phyloP scores from a whole-genome alignment of 2,113 vertebrate species.

The Trogon melanurus region DNA sequence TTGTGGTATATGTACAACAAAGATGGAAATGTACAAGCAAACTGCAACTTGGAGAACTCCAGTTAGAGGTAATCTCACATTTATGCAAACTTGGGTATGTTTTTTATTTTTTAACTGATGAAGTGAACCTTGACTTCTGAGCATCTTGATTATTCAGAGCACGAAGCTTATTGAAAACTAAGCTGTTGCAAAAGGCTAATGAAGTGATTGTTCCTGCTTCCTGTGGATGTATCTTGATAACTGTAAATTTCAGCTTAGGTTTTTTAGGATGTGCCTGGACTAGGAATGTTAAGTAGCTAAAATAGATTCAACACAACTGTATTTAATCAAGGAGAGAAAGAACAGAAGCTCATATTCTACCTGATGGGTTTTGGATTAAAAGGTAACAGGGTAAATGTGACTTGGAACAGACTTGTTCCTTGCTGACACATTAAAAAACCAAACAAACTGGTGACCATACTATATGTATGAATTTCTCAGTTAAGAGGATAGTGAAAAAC shows the following conservation, averaged over 20 bases:
- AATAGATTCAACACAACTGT: not conserved
- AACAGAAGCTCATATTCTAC: not conserved
- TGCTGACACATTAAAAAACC: not conserved
- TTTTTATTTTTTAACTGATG: not conserved
- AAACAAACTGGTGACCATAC: not conserved
- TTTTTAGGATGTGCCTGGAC: not conserved
- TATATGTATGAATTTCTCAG: not conserved
- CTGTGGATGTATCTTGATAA: conserved; percentile 15
- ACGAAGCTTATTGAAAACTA: conserved; percentile 17
- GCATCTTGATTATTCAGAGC: not conserved
- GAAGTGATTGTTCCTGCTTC: conserved; percentile 23
- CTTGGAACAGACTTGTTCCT: not conserved
- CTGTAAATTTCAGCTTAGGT: not conserved
- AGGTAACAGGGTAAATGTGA: not conserved
- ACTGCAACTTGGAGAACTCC: not conserved
- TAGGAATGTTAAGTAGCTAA: conserved; percentile 6
- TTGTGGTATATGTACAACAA: not conserved
- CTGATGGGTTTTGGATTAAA: not conserved
- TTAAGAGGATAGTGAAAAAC: not conserved
- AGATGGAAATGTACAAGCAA: not conserved
- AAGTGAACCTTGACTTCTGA: not conserved
- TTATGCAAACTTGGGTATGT: not conserved
- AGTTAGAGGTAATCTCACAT: not conserved
- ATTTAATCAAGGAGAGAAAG: not conserved
- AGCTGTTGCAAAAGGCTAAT: conserved; percentile 4